phyloP scores from a whole-genome alignment of 1,140 invertebrate genomes.

The Leucophenga varia region DNA sequence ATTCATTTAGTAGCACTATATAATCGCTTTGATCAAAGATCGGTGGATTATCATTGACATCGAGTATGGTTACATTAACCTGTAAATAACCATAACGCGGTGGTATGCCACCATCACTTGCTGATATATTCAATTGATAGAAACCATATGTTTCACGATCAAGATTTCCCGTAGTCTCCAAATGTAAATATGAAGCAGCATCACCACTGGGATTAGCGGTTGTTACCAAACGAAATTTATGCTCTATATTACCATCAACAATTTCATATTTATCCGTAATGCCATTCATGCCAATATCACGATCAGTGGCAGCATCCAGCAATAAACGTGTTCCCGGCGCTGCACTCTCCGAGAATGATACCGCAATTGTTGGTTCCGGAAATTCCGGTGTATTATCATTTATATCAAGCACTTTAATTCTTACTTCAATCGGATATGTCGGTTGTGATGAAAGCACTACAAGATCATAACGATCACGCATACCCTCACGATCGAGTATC shows the following conservation, averaged over 20 bases:
- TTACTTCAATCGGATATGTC: conserved; percentile 89
- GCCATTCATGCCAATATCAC: conserved; percentile 82
- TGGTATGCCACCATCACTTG: conserved; percentile 80
- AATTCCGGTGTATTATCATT: conserved; percentile 90
- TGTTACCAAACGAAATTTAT: conserved; percentile 82
- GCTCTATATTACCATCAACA: conserved; percentile 82
- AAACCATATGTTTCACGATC: conserved; percentile 83
- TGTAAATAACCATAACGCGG: conserved; percentile 79
- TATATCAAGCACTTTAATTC: conserved; percentile 80
- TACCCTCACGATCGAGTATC: conserved; percentile 77
- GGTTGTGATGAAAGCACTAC: conserved; percentile 89
- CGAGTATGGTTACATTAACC: conserved; percentile 88
- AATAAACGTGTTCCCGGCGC: conserved; percentile 81
- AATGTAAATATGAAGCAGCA: conserved; percentile 81
- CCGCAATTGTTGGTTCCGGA: conserved; percentile 81
- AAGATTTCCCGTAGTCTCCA: conserved; percentile 86
- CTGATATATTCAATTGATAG: conserved; percentile 87
- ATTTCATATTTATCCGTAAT: conserved; percentile 86
- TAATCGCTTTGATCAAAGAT: conserved; percentile 93
- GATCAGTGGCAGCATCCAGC: conserved; percentile 84
- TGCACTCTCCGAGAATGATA: conserved; percentile 88
- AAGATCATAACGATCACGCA: conserved; percentile 82
- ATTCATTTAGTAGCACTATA: conserved; percentile 88
- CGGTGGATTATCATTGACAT: conserved; percentile 94
- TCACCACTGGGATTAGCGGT: conserved; percentile 86